Percentiles rank a stretch among this genome's conserved stretches.
These are phyloP conservation scores for Psittacula derbiana DNA, from an alignment of 2,797 vertebrate species.

Conservation along the genomic window DNA sequence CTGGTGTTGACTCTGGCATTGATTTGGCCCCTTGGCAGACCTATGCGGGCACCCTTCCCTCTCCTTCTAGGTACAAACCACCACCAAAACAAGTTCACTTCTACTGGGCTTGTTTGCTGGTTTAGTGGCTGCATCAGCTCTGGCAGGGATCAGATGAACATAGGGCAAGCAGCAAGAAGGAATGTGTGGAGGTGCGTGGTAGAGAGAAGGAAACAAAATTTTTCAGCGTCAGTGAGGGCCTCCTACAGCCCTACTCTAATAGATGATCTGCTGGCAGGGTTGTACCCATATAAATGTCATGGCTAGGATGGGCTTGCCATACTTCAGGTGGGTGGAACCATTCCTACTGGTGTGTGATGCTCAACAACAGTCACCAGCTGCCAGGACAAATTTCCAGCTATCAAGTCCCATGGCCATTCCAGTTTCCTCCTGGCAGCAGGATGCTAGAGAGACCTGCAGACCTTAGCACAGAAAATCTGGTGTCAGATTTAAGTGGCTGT, in stretches of 20 bases:
- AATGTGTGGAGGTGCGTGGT: not conserved
- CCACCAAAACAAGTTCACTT: not conserved
- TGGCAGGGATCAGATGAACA: not conserved
- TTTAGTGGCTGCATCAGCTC: not conserved
- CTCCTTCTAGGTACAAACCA: not conserved
- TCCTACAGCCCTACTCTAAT: not conserved
- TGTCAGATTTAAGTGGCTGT: not conserved
- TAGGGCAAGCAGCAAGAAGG: not conserved
- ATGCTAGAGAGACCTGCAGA: not conserved
- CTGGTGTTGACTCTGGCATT: not conserved
- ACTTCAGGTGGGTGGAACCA: not conserved
- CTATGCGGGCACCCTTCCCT: not conserved
- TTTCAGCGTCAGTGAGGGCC: not conserved
- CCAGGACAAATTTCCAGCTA: not conserved
- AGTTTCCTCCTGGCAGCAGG: fast-evolving
- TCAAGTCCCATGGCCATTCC: not conserved
- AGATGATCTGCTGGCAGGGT: not conserved
- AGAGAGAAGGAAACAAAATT: not conserved
- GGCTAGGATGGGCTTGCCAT: not conserved
- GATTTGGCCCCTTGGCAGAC: not conserved
- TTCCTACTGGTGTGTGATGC: not conserved
- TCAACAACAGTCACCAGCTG: not conserved
- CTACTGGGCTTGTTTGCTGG: not conserved
- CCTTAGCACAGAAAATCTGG: not conserved
- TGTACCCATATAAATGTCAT: not conserved